Evolutionary conservation across 1,140 invertebrate genomes (phyloP).

Genomic region (Schmidtea mediterranea): DNA sequence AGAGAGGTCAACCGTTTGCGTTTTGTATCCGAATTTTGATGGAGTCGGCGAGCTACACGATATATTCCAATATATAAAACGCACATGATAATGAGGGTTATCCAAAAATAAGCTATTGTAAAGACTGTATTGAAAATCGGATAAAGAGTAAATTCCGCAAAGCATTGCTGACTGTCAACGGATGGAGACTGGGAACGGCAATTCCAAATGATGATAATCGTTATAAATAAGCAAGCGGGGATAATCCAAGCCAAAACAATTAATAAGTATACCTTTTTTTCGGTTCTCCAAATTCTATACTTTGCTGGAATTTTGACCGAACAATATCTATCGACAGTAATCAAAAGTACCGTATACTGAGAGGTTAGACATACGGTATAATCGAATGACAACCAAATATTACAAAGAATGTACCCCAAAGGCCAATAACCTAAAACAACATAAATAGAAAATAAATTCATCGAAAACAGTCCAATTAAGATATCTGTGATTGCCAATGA

Average conservation of each 20-base stretch:
- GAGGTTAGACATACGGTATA: conserved; percentile 95
- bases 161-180: conserved; percentile 50
- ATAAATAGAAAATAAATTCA: conserved; percentile 86
- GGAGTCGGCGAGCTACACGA: conserved; percentile 90
- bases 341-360: conserved; percentile 89
- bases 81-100: conserved; percentile 35
- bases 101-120: conserved; percentile 93
- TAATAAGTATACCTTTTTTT: conserved; percentile 64
- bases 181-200: conserved; percentile 57
- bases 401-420: conserved; percentile 76
- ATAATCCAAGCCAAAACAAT: conserved; percentile 65
- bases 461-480: conserved; percentile 56
- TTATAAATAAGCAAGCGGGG: conserved; percentile 78
- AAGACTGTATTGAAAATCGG: conserved; percentile 82
- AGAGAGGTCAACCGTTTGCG: conserved; percentile 63
- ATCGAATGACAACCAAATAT: conserved; percentile 91
- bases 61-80: conserved; percentile 79
- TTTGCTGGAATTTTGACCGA: conserved; percentile 92
- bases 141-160: conserved; percentile 88
- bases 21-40: conserved; percentile 79
- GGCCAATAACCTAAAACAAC: conserved; percentile 74
- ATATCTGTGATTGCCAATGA: conserved; percentile 88
- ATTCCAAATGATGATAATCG: conserved; percentile 94
- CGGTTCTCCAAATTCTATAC: conserved; percentile 84
- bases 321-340: conserved; percentile 92